Conservation (phyloP, 2,888 invertebrate species). For the Pollenia amentaria region DNA sequence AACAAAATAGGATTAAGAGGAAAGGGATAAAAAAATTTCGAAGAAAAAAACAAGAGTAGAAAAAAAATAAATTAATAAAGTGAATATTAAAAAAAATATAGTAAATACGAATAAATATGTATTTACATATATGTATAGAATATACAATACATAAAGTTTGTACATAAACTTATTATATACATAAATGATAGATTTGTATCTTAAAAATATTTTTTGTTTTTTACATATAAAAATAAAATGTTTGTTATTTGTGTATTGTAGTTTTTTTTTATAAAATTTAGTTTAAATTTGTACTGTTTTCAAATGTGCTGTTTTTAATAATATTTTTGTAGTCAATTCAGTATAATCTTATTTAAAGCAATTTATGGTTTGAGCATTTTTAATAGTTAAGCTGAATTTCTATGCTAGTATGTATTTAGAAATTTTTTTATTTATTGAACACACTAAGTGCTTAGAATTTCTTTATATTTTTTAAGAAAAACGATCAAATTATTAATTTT, state of each 20-base stretch:
- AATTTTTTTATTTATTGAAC: slow-evolving; percentile 6
- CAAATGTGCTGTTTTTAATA: slow-evolving; percentile 5
- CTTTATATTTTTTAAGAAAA: background rate
- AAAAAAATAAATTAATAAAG: slow-evolving; percentile 48
- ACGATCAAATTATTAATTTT: slow-evolving; percentile 15
- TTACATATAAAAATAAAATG: slow-evolving; percentile 46
- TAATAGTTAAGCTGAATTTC: slow-evolving; percentile 27
- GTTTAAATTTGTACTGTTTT: slow-evolving; percentile 34
- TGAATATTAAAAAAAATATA: slow-evolving; percentile 28
- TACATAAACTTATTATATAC: slow-evolving; percentile 19
- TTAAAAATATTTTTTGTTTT: slow-evolving; percentile 35
- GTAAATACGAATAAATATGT: slow-evolving; percentile 26
- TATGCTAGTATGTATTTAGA: slow-evolving; percentile 25
- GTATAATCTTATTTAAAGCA: background rate
- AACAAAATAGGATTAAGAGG: slow-evolving; percentile 9
- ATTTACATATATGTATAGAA: background rate
- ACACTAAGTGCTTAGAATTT: slow-evolving; percentile 32
- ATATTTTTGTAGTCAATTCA: slow-evolving; percentile 4
- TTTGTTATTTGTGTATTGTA: slow-evolving; percentile 12
- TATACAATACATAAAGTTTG: slow-evolving; percentile 48
- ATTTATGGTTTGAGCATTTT: background rate
- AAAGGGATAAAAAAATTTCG: slow-evolving; percentile 49
- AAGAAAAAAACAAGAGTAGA: slow-evolving; percentile 54
- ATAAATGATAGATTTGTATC: background rate
- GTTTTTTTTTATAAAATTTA: background rate